Conservation (phyloP, 2,113 vertebrate genomes). For the Cephalopholis sonnerati region DNA sequence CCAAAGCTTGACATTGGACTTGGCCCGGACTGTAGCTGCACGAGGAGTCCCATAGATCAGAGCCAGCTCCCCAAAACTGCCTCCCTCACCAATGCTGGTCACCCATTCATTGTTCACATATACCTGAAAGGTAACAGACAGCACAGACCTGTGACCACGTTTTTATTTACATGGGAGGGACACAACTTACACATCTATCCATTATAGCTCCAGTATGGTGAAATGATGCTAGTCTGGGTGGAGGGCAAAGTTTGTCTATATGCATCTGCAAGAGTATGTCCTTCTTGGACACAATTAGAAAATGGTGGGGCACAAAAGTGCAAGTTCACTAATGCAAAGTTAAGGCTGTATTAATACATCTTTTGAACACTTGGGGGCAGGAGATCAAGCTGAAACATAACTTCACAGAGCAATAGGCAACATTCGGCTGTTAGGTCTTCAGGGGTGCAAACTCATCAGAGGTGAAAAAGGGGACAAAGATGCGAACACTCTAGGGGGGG, state of each 20-base stretch:
- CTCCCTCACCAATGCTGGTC: conserved; percentile 93
- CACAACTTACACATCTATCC: not conserved
- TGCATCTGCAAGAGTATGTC: too few relatives aligned
- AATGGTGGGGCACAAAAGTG: not conserved
- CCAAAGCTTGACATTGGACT: conserved; percentile 94
- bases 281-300: too few relatives aligned
- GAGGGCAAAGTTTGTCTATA: not conserved
- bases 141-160: not conserved
- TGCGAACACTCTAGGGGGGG: not conserved
- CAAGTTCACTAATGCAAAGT: not conserved
- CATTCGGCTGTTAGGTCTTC: not conserved
- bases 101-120: conserved; percentile 94
- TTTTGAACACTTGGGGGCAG: not conserved
- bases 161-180: not conserved
- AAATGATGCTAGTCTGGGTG: not conserved
- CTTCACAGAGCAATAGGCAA: not conserved
- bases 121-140: conserved; percentile 79
- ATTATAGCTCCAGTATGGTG: not conserved
- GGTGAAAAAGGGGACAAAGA: not conserved
- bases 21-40: conserved; percentile 93
- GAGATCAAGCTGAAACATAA: not conserved
- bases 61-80: conserved; percentile 94
- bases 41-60: conserved; percentile 94
- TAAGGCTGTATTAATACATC: not conserved
- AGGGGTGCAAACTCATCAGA: not conserved